These are phyloP conservation scores for Holothuria glaberrima DNA, from an alignment of 35 echinoderm and acorn worm species.

Conservation along the genomic window DNA sequence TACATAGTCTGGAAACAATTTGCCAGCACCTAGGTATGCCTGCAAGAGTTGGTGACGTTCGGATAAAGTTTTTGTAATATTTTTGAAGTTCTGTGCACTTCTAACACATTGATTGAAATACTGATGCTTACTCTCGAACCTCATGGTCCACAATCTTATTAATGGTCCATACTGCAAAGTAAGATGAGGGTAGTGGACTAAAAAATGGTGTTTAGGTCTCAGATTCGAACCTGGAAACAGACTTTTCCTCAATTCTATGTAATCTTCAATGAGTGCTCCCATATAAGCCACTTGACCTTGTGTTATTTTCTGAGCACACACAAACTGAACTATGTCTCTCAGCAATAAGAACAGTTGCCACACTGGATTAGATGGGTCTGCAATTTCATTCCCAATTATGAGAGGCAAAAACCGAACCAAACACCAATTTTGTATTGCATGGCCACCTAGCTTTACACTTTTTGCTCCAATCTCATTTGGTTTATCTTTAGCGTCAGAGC, in stretches of 20 bases:
- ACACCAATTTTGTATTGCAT: slow-evolving; percentile 72
- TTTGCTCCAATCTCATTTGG: background rate
- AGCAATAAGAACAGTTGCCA: slow-evolving; percentile 64
- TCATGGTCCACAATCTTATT: background rate
- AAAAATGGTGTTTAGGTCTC: slow-evolving; percentile 43
- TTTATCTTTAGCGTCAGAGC: slow-evolving; percentile 22
- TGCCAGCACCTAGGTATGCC: no score
- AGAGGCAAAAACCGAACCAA: slow-evolving; percentile 65
- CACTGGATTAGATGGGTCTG: slow-evolving; percentile 56
- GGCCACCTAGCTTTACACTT: slow-evolving; percentile 47
- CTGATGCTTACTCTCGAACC: slow-evolving; percentile 18
- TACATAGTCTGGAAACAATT: no score
- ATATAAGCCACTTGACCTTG: slow-evolving; percentile 62
- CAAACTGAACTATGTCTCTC: slow-evolving; percentile 57
- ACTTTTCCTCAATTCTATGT: slow-evolving; percentile 30
- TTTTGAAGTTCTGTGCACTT: slow-evolving; percentile 22
- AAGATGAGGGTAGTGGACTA: slow-evolving; percentile 5
- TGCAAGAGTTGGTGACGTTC: slow-evolving; percentile 42
- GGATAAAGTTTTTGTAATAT: background rate
- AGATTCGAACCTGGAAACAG: slow-evolving; percentile 53
- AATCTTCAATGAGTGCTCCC: slow-evolving; percentile 51
- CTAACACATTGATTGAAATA: slow-evolving; percentile 8
- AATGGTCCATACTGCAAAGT: slow-evolving; percentile 35
- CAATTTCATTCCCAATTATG: slow-evolving; percentile 41
- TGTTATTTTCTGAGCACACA: background rate